Conservation (phyloP, 2,888 invertebrate species). For the Cordilura impudica region DNA sequence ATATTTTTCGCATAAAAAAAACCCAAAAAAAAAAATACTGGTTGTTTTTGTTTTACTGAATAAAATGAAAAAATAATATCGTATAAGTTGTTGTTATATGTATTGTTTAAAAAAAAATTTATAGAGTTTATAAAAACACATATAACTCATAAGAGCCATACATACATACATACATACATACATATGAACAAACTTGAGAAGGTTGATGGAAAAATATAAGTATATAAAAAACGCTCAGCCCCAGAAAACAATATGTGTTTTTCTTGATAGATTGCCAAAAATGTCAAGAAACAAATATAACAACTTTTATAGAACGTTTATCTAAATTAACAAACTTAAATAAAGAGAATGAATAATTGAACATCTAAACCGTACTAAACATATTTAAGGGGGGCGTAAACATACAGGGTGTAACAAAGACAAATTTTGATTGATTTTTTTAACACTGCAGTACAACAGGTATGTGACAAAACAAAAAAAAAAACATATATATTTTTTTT, state of each 20-base stretch:
- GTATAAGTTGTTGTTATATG: too few species aligned
- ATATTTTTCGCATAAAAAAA: neutral
- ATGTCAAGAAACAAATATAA: conserved; percentile 11
- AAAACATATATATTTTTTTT: neutral
- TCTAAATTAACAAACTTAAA: too few species aligned
- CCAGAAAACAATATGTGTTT: neutral
- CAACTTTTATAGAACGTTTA: too few species aligned
- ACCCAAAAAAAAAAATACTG: neutral
- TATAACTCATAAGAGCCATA: too few species aligned
- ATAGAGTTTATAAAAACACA: conserved; percentile 9
- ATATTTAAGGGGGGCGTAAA: neutral
- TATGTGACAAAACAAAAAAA: conserved; percentile 66
- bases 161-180: neutral
- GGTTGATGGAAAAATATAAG: neutral
- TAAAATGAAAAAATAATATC: neutral
- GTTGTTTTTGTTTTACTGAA: conserved; percentile 23
- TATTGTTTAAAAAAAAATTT: conserved; percentile 11
- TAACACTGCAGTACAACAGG: conserved; percentile 74
- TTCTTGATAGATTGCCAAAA: conserved; percentile 15
- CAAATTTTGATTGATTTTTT: conserved; percentile 68
- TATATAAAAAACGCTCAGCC: neutral
- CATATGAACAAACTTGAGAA: neutral
- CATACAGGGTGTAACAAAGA: conserved; percentile 28
- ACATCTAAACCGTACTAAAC: conserved; percentile 8
- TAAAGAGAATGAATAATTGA: too few species aligned